These are phyloP conservation scores for Cyanoderma ruficeps DNA, from an alignment of 2,113 vertebrate species.

Conservation along the genomic window DNA sequence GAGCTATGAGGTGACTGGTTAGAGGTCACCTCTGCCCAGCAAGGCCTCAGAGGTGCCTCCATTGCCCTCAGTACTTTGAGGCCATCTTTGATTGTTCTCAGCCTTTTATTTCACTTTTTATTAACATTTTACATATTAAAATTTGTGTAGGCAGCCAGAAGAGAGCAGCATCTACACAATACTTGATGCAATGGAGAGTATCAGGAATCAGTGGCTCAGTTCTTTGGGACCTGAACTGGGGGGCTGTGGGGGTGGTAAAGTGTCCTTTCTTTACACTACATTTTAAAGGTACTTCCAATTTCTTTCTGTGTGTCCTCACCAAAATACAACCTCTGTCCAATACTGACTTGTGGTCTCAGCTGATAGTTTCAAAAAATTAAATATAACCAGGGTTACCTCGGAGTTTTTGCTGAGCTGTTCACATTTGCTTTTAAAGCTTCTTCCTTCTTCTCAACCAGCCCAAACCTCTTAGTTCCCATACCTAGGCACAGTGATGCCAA, in stretches of 20 bases:
- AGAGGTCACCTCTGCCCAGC: neutral
- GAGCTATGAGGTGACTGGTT: neutral
- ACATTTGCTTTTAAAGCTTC: neutral
- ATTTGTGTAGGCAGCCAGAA: slow-evolving; percentile 72
- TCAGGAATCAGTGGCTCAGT: slow-evolving; percentile 29
- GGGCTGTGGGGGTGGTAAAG: neutral
- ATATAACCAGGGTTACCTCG: neutral
- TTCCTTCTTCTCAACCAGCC: neutral
- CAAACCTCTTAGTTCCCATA: neutral
- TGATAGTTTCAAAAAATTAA: neutral
- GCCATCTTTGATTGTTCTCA: slow-evolving; percentile 15
- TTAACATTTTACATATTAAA: slow-evolving; percentile 68
- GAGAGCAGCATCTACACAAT: slow-evolving; percentile 75
- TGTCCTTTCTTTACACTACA: neutral
- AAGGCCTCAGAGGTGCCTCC: neutral
- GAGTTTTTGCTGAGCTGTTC: neutral
- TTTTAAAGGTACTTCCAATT: neutral
- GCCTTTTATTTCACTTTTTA: slow-evolving; percentile 43
- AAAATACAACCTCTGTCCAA: neutral
- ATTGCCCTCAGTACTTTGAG: neutral
- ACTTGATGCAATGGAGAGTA: slow-evolving; percentile 29
- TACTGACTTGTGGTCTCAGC: neutral
- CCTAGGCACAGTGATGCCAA: neutral
- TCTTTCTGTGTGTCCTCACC: neutral
- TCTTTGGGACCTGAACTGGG: slow-evolving; percentile 15